Evolutionary conservation across 2,113 vertebrate species (phyloP).

Genomic region (Peromyscus leucopus): DNA sequence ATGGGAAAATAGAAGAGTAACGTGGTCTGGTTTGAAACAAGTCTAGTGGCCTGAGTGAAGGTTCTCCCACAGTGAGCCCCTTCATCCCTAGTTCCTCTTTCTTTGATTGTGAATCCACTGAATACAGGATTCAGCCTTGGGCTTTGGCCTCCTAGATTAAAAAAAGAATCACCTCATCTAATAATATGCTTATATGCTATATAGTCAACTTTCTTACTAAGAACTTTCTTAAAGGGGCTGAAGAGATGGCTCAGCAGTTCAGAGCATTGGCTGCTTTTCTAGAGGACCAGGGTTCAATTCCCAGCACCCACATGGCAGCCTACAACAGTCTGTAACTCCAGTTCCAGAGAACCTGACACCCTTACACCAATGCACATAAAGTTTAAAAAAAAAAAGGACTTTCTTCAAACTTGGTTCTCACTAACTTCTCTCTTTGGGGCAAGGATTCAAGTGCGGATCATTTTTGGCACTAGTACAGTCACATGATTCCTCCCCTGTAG

Average conservation of each 20-base stretch:
- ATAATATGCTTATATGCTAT: not conserved
- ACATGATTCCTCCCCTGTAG: not conserved
- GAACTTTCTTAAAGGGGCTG: not conserved
- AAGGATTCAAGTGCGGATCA: not conserved
- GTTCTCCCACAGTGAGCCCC: not conserved
- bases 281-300: too few relatives aligned
- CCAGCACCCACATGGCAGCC: too few relatives aligned
- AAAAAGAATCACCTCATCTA: not conserved
- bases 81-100: not conserved
- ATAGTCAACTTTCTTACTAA: not conserved
- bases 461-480: not conserved
- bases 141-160: not conserved
- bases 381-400: not conserved
- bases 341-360: too few relatives aligned
- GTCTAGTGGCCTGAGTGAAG: not conserved
- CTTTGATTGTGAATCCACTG: not conserved
- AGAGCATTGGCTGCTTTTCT: too few relatives aligned
- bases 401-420: constrained; percentile 26
- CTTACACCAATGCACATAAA: too few relatives aligned
- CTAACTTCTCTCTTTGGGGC: not conserved
- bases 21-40: not conserved
- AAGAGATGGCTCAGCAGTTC: too few relatives aligned
- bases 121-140: not conserved
- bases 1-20: not conserved
- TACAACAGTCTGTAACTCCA: too few relatives aligned